Percentiles rank a stretch among this genome's conserved stretches.
phyloP scores from a whole-genome alignment of 2,113 vertebrate species.

The Leuciscus idus region DNA sequence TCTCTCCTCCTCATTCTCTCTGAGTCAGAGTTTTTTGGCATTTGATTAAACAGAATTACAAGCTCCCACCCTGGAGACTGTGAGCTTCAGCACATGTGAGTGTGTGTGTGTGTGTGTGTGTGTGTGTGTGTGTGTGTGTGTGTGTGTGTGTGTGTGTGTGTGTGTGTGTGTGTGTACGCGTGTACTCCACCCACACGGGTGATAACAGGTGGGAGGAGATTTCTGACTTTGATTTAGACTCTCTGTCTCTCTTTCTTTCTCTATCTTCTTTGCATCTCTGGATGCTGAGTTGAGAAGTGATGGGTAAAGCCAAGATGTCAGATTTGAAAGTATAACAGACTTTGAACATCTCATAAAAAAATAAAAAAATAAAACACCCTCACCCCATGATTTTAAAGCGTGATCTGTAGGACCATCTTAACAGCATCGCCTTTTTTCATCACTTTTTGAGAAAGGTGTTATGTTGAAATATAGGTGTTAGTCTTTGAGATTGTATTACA shows the following conservation, averaged over 20 bases:
- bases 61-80: conserved; percentile 38
- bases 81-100: conserved; percentile 32
- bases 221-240: conserved; percentile 33
- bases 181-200: conserved; percentile 49
- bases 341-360: conserved; percentile 21
- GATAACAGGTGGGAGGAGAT: conserved; percentile 49
- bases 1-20: conserved; percentile 44
- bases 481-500: neutral
- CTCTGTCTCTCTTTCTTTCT: conserved; percentile 20
- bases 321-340: conserved; percentile 16
- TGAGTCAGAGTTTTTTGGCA: conserved; percentile 55
- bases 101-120: neutral
- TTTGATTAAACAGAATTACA: conserved; percentile 58
- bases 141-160: conserved; percentile 6
- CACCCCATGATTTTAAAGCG: neutral
- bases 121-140: neutral
- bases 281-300: conserved; percentile 13
- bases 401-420: neutral
- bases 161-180: neutral
- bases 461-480: neutral
- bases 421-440: neutral
- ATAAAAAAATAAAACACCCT: neutral
- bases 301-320: conserved; percentile 35
- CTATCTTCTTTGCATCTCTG: conserved; percentile 18
- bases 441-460: neutral